Base-by-base conservation (phyloP, 2,797 vertebrate species). In the Trachops cirrhosus region DNA sequence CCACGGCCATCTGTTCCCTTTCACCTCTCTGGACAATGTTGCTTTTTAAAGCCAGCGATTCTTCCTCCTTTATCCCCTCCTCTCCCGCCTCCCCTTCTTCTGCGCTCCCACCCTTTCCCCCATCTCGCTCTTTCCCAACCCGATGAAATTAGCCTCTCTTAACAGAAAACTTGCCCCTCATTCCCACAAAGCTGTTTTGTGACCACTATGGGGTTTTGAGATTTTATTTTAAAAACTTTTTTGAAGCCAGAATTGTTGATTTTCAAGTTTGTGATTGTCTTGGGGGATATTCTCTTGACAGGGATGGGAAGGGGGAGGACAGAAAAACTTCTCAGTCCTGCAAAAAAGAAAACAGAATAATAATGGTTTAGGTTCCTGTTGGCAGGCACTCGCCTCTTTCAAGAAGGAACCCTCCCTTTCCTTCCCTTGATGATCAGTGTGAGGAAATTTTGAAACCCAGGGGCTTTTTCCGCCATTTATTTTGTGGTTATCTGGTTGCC, bases 1-100 rank as follows among this genome's bases (percentile, higher is more conserved):
- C 98, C 98, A 98, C 97, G 98, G 98, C 98, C 98, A 98, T 99
- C 98, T 98, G 98, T 98, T 99, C 98, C 98, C 98, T 99, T 99
- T 99, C 98, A 98, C 98, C 98, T 98, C 98, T 98, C 98, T 98
- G 98, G 98, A 99, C 98, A 98, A 98, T 98, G 98, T 98, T 98
- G 98, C 98, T 98, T 98, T 99, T 99, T 98, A 98, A 99, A 98
- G 98, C 96, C 94, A 96, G 67, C 95, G 87, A 97, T 97, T 98
- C 97, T 97, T 97, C 98, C 96, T 98, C 98, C 96, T 98, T 97
- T 97, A 92, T 96, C 97, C 97, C 95, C 84, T 96, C 95, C 85
- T 96, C 89, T 95, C 59, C n/a, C 94, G 1, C 97, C 96, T 78
- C 78, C 93, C 89, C 83, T 96, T 70, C 86, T 54, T 3, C 3